Evolutionary conservation across 2,888 invertebrate species (phyloP).

Genomic region (Conistra vaccinii): DNA sequence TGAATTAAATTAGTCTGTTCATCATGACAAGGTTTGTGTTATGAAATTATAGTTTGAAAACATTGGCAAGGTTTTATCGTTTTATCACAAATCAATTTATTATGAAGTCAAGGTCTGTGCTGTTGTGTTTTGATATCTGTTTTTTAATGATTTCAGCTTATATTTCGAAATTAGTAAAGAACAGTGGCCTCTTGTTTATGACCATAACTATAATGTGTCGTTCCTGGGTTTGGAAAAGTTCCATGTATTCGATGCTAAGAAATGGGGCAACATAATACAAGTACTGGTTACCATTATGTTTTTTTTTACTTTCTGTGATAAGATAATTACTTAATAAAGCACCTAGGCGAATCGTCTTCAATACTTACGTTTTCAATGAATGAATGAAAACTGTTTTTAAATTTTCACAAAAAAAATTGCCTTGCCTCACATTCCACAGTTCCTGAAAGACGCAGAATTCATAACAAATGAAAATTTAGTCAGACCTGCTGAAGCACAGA

Average conservation of each 20-base stretch:
- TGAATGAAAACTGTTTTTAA: not conserved
- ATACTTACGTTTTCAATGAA: constrained; percentile 2
- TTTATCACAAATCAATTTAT: not conserved
- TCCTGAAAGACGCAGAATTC: constrained; percentile 91
- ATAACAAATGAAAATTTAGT: constrained; percentile 92
- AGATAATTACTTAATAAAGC: no score
- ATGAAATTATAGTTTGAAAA: not conserved
- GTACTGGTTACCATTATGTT: constrained; percentile 75
- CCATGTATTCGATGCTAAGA: constrained; percentile 97
- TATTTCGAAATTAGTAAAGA: constrained; percentile 90
- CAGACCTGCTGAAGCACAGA: constrained; percentile 93
- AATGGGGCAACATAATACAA: constrained; percentile 95
- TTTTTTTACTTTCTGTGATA: not conserved
- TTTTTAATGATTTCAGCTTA: constrained; percentile 75
- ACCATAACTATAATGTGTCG: constrained; percentile 94
- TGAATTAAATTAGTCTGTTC: constrained; percentile 18
- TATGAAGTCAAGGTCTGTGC: not conserved
- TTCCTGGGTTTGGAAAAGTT: constrained; percentile 95
- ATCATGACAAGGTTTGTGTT: constrained; percentile 71
- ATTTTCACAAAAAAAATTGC: not conserved
- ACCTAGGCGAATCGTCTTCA: no score
- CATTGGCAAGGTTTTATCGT: not conserved
- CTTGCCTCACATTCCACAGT: constrained; percentile 75
- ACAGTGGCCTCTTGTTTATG: constrained; percentile 95
- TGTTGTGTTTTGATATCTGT: constrained; percentile 14